Conservation (phyloP, 1,140 invertebrate genomes). For the Hylaeus volcanicus region DNA sequence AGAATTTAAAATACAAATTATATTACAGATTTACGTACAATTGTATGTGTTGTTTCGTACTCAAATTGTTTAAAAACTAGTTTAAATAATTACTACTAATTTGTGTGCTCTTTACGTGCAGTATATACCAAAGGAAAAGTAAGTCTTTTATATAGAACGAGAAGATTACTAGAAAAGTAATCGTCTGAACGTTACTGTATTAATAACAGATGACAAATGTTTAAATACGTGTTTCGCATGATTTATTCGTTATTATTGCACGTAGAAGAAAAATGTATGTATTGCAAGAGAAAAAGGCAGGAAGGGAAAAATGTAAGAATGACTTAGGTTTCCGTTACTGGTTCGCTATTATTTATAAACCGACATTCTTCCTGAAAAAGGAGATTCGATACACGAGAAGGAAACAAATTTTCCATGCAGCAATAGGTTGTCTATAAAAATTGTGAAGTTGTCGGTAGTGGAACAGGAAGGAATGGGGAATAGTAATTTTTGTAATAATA, state of each 20-base stretch:
- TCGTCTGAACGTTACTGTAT: slow-evolving; percentile 4
- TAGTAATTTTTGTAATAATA: background rate
- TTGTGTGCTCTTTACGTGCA: slow-evolving; percentile 9
- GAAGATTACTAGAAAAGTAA: slow-evolving; percentile 10
- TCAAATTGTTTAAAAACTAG: background rate
- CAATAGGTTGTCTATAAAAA: background rate
- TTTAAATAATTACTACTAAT: slow-evolving; percentile 16
- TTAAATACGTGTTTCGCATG: background rate
- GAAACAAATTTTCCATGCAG: background rate
- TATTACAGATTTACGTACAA: background rate
- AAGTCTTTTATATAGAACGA: slow-evolving; percentile 11
- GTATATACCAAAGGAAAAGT: slow-evolving; percentile 31
- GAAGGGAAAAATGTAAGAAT: background rate
- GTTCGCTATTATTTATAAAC: too few relatives aligned
- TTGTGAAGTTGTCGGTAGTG: background rate
- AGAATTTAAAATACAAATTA: background rate
- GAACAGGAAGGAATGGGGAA: background rate
- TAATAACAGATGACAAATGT: slow-evolving; percentile 6
- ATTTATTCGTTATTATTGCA: background rate
- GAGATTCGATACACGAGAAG: background rate
- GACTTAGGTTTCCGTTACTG: background rate
- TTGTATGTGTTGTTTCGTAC: background rate
- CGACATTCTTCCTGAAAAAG: too few relatives aligned
- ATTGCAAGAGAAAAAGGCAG: background rate
- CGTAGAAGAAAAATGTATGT: background rate